Evolutionary conservation across 1,140 invertebrate genomes (phyloP), one percentile per base, ranked within the genome.

Genomic region (Cydia splendana): DNA sequence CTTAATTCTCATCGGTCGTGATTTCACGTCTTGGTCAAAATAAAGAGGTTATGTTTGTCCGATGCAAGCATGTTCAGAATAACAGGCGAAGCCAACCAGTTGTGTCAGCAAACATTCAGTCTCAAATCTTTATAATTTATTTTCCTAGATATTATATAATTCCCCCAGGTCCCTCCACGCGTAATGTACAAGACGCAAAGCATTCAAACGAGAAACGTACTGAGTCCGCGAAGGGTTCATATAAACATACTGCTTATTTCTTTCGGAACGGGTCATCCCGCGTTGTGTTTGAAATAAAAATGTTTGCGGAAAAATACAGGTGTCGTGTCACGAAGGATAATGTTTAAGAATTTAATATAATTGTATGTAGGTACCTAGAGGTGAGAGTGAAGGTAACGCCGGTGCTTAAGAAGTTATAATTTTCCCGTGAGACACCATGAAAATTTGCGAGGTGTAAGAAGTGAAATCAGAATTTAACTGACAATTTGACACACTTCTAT

Each of bases 281-380:
- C 48, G 48, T 15, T 15, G 48, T 15, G 15, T 13, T 48, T 15
- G 12, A 15, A 51, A 51, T 13, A 51, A 51, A 51, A 51, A 51
- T 15, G 38, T 51, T 51, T 51, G 48, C 15, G 48, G 48, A 13
- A 51, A 51, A 15, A 51, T 53, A 53, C n/a, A 53, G 51, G 51
- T 53, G 51, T 53, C n/a, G 51, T n/a, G 51, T 53, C 51, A 53
- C 51, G n/a, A 53, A 18, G 51, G n/a, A 53, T 53, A 53, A n/a
- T 53, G 15, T 53, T n/a, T 53, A 53, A 18, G 51, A 18, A 53
- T 53, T 53, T 53, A 53, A n/a, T 53, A 18, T 53, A 53, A 53
- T 53, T 53, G n/a, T 53, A 53, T 53, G 51, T 53, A 18, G n/a
- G 51, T 30, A 0, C 1, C 1, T 28, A 30, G 30, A 30, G 2